phyloP scores from a whole-genome alignment of 2,888 invertebrate species.

The Pheosia tremula region DNA sequence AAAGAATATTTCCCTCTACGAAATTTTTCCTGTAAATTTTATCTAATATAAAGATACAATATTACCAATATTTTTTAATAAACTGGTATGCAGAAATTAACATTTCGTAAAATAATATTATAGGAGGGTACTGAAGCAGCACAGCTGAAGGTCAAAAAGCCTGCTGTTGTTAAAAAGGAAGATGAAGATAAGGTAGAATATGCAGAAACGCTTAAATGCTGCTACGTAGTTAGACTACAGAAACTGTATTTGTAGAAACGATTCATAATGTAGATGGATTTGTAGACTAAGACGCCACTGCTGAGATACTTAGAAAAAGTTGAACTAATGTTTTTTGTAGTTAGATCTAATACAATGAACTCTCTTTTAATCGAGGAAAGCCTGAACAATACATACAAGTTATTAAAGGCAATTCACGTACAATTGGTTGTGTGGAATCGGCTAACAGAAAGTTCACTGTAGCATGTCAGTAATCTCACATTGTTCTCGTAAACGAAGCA shows the following conservation, averaged over 20 bases:
- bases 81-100: slow-evolving; percentile 11
- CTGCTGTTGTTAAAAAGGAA: slow-evolving; percentile 75
- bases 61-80: neutral
- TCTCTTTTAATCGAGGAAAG: slow-evolving; percentile 21
- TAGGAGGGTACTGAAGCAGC: slow-evolving; percentile 79
- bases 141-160: slow-evolving; percentile 78
- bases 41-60: neutral
- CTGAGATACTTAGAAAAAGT: slow-evolving; percentile 68
- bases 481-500: slow-evolving; percentile 43
- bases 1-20: neutral
- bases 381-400: neutral
- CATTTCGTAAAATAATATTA: slow-evolving; percentile 33
- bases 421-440: slow-evolving; percentile 12
- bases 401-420: neutral
- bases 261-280: slow-evolving; percentile 23
- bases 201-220: slow-evolving; percentile 32
- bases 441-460: slow-evolving; percentile 23
- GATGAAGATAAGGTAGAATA: slow-evolving; percentile 71
- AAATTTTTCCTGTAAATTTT: neutral
- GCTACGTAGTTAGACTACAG: slow-evolving; percentile 35
- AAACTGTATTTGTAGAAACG: slow-evolving; percentile 38
- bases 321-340: slow-evolving; percentile 50
- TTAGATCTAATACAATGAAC: slow-evolving; percentile 48
- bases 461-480: slow-evolving; percentile 36
- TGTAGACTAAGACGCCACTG: slow-evolving; percentile 22